phyloP scores from a whole-genome alignment of 2,113 vertebrate genomes.

The Corythornis madagascariensis region DNA sequence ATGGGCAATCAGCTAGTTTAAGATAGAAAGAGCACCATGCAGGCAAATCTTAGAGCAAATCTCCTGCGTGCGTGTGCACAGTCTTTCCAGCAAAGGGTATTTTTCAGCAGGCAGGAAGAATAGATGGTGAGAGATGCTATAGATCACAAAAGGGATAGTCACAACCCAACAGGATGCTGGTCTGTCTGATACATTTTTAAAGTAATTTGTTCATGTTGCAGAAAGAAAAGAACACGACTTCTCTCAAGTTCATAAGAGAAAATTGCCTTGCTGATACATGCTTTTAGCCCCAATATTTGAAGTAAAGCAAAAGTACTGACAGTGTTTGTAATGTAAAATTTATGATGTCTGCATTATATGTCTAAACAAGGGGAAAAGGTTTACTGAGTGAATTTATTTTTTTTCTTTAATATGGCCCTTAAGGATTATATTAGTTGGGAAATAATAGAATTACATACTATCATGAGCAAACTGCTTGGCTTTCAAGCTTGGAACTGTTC shows the following conservation, averaged over 20 bases:
- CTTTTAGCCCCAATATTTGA: background rate
- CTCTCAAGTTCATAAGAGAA: background rate
- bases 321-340: background rate
- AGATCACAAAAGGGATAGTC: background rate
- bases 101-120: background rate
- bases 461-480: background rate
- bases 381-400: background rate
- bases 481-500: background rate
- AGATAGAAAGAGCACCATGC: background rate
- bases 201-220: background rate
- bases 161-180: background rate
- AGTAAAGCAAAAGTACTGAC: background rate
- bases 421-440: background rate
- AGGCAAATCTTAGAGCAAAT: background rate
- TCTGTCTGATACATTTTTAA: background rate
- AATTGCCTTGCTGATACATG: background rate
- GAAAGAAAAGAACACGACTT: background rate
- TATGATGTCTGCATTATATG: background rate
- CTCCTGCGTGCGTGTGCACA: background rate
- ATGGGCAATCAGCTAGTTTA: background rate
- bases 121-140: background rate
- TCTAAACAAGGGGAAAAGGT: background rate
- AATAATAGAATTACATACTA: background rate
- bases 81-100: background rate
- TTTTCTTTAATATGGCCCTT: background rate